These are phyloP conservation scores for Polypedilum pembai DNA, from an alignment of 1,140 invertebrate genomes.

Conservation along the genomic window DNA sequence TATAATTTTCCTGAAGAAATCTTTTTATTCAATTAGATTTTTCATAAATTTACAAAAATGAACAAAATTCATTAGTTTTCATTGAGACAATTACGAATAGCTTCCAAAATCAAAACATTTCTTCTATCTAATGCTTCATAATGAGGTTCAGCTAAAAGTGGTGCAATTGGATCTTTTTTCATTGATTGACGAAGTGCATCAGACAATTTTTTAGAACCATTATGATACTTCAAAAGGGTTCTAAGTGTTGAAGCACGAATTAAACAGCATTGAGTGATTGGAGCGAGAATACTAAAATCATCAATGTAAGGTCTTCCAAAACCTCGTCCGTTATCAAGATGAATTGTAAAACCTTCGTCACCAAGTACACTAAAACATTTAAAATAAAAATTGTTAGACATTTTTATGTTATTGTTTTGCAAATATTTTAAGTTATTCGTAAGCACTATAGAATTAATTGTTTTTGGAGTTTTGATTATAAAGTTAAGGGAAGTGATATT, in stretches of 20 bases:
- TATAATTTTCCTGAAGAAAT: no score
- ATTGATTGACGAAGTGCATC: slow-evolving; percentile 66
- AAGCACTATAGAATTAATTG: no score
- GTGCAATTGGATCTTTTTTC: slow-evolving; percentile 65
- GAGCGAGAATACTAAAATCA: slow-evolving; percentile 87
- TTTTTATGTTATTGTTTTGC: no score
- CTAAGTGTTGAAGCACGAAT: slow-evolving; percentile 68
- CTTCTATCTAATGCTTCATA: slow-evolving; percentile 75
- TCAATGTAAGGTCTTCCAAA: slow-evolving; percentile 88
- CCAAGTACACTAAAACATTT: slow-evolving; percentile 77
- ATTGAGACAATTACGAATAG: slow-evolving; percentile 59
- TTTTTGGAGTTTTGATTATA: no score
- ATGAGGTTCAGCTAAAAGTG: slow-evolving; percentile 80
- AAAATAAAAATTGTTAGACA: no score
- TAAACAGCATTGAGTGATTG: slow-evolving; percentile 84
- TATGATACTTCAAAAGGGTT: slow-evolving; percentile 67
- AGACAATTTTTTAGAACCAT: slow-evolving; percentile 64
- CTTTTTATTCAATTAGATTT: no score
- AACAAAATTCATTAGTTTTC: slow-evolving; percentile 34
- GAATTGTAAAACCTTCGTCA: slow-evolving; percentile 86
- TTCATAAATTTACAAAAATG: no score
- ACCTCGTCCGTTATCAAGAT: slow-evolving; percentile 87
- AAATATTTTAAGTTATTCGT: no score
- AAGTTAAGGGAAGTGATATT: no score
- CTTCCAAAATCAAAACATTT: slow-evolving; percentile 62